phyloP scores from a whole-genome alignment of 2,888 invertebrate species.

The Neoscelio sp. region DNA sequence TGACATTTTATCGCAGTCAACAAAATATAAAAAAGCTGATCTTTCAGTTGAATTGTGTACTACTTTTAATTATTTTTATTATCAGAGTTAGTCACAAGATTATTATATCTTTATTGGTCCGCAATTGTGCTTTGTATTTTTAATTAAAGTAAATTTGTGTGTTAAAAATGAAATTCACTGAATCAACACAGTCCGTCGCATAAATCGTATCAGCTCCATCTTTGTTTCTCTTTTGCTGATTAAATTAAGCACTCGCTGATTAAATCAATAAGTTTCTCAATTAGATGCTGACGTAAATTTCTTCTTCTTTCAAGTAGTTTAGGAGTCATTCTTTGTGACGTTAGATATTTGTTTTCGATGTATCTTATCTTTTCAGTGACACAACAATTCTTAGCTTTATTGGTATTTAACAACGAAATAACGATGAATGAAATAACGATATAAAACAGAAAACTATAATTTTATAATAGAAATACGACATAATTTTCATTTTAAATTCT shows the following conservation, averaged over 20 bases:
- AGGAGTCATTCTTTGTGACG: constrained; percentile 25
- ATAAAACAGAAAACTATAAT: constrained; percentile 3
- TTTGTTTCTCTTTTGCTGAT: constrained; percentile 18
- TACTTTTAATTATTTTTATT: not conserved
- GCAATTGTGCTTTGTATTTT: constrained; percentile 18
- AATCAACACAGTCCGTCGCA: constrained; percentile 11
- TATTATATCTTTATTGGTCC: constrained; percentile 18
- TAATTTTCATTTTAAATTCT: too few species aligned
- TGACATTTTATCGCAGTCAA: constrained; percentile 46
- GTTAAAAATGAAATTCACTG: constrained; percentile 18
- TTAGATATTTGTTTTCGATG: constrained; percentile 17
- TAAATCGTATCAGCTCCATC: constrained; percentile 17
- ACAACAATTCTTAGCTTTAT: constrained; percentile 21
- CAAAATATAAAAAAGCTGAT: constrained; percentile 1
- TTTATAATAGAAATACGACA: constrained; percentile 1
- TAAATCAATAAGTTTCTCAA: constrained; percentile 30
- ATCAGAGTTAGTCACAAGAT: not conserved
- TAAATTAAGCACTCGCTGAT: constrained; percentile 29
- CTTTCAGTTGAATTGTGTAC: not conserved
- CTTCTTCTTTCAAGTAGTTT: constrained; percentile 20
- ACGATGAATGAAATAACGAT: constrained; percentile 22
- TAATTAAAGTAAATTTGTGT: constrained; percentile 6
- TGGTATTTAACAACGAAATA: not conserved
- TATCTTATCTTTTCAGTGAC: constrained; percentile 26
- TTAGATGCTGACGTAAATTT: constrained; percentile 27